Base-by-base conservation (phyloP, 2,113 vertebrate species). In the Mola mola region DNA sequence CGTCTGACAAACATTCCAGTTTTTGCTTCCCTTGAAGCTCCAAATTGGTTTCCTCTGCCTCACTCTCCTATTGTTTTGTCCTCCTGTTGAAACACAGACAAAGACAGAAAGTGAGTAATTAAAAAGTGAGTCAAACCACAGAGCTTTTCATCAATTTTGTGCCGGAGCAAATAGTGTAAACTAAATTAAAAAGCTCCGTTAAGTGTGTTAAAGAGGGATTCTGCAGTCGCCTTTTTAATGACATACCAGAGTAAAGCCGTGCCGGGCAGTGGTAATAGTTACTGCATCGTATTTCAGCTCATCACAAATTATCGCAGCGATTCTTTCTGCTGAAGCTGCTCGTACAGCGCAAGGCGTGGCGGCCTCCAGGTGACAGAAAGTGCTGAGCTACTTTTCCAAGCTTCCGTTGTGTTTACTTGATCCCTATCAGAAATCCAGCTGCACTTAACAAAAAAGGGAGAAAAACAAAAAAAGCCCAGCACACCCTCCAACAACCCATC, bases 351-450 rank as follows among this genome's bases (percentile, higher is more conserved):
- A 3, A 53, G 19, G 56, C 19, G 4, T 15, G 46, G 40, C 16
- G 55, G 56, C 71, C 69, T 68, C 46, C 57, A 66, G 81, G 73
- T 75, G 75, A 78, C 78, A 77, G 0, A 72, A 80, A 79, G 56
- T 53, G 76, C 75, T 79, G 78, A 71, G 60, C 72, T 58, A 74
- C 66, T 65, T 68, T 70, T 77, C 24, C 65, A 38, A 28, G 38
- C 50, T 82, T 74, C 66, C 40, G 37, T 42, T 52, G 28, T 49
- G 55, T 79, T 79, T 73, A 44, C 70, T 53, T 77, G 69, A 73
- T 75, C 66, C 62, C 41, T 38, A 58, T 67, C 26, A 44, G 51
- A 66, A 49, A 25, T 24, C 41, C 13, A 41, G 29, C 42, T 8
- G 20, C 33, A 25, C 19, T 7, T 2, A 24, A 13, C 15, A 22